phyloP scores from a whole-genome alignment of 2,888 invertebrate species.

The Sarcophaga carnaria region DNA sequence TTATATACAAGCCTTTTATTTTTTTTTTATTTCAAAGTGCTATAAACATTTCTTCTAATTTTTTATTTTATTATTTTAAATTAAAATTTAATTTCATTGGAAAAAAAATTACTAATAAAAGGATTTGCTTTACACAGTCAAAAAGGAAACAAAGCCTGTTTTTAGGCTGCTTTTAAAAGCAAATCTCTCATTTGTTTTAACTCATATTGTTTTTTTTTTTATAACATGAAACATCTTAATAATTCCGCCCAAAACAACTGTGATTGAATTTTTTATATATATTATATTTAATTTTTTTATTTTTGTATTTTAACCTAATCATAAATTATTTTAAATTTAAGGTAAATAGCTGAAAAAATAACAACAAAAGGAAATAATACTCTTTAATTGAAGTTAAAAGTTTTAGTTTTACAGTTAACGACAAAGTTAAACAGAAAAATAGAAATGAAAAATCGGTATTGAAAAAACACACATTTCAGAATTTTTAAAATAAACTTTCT shows the following conservation, averaged over 20 bases:
- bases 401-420: constrained; percentile 42
- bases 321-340: constrained; percentile 65
- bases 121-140: not conserved
- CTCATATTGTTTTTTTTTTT: constrained; percentile 46
- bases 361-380: constrained; percentile 51
- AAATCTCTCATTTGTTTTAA: constrained; percentile 19
- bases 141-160: not conserved
- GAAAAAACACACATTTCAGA: too few species aligned
- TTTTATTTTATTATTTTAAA: constrained; percentile 39
- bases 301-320: constrained; percentile 67
- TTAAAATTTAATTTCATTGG: constrained; percentile 28
- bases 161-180: constrained; percentile 17
- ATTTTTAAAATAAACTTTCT: too few species aligned
- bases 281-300: constrained; percentile 54
- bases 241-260: constrained; percentile 81
- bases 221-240: constrained; percentile 70
- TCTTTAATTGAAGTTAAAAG: constrained; percentile 44
- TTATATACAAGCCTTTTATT: constrained; percentile 70
- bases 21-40: constrained; percentile 26
- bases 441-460: not conserved
- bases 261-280: constrained; percentile 76
- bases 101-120: not conserved
- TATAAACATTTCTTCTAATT: constrained; percentile 36
- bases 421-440: not conserved
- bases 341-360: constrained; percentile 53